Percentiles rank a stretch among this genome's conserved stretches.
Conservation (phyloP, 2,888 invertebrate genomes). For the Leuctra nigra region DNA sequence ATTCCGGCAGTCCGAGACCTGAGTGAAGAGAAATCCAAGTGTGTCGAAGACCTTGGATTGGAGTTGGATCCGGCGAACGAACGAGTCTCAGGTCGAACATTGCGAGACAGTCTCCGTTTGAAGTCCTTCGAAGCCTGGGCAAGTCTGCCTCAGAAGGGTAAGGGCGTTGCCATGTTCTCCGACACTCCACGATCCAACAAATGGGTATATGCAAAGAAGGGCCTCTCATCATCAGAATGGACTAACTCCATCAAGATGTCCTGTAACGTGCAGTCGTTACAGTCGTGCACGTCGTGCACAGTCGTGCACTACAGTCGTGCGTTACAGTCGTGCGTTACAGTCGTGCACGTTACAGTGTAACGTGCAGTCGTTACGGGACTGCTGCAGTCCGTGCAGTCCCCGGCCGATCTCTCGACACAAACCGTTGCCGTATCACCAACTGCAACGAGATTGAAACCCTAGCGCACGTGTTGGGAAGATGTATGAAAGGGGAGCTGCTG, state of each 20-base stretch:
- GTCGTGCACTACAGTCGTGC: too few relatives aligned
- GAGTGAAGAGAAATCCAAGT: neutral
- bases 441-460: conserved; percentile 2
- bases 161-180: neutral
- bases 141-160: neutral
- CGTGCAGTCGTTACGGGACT: too few relatives aligned
- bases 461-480: neutral
- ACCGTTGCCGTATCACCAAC: neutral
- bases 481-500: neutral
- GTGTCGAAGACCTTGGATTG: neutral
- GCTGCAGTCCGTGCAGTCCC: neutral
- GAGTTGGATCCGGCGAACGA: neutral
- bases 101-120: neutral
- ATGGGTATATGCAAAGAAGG: too few relatives aligned
- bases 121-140: neutral
- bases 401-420: neutral
- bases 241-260: too few relatives aligned
- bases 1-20: neutral
- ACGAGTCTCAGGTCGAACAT: neutral
- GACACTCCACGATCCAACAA: too few relatives aligned
- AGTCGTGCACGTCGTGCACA: too few relatives aligned
- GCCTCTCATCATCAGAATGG: too few relatives aligned
- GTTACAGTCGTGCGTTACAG: too few relatives aligned
- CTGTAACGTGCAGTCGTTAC: too few relatives aligned
- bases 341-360: too few relatives aligned